These are phyloP conservation scores for Pentalonia nigronervosa DNA, from an alignment of 1,140 invertebrate genomes.

Conservation along the genomic window DNA sequence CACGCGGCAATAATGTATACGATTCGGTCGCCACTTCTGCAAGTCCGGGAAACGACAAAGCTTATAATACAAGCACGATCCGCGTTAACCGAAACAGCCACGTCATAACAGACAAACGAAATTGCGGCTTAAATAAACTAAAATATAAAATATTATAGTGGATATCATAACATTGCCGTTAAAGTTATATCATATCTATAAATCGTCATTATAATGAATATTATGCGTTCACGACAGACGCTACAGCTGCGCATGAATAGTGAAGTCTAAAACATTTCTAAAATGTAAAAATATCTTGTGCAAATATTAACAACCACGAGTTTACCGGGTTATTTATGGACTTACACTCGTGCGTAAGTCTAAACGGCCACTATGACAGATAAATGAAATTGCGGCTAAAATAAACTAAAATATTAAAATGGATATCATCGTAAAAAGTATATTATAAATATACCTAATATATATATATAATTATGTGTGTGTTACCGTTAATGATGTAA, in stretches of 20 bases:
- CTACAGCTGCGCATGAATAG: not conserved
- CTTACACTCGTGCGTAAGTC: not conserved
- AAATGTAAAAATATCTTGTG: not conserved
- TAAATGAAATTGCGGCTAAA: no score
- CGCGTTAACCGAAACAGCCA: not conserved
- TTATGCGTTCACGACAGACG: not conserved
- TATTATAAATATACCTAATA: not conserved
- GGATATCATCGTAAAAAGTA: not conserved
- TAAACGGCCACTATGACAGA: not conserved
- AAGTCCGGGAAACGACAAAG: not conserved
- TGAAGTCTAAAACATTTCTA: not conserved
- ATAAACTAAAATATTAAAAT: no score
- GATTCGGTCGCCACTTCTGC: not conserved
- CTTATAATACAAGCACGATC: constrained; percentile 15
- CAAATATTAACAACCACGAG: not conserved
- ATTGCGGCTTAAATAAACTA: not conserved
- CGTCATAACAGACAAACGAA: not conserved
- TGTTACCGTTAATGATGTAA: no score
- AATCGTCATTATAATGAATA: not conserved
- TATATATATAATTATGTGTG: not conserved
- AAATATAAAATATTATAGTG: not conserved
- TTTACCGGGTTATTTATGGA: not conserved
- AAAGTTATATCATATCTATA: not conserved
- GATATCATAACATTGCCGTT: not conserved
- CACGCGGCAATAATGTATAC: not conserved